Base-by-base conservation (phyloP, 2,113 vertebrate genomes). In the Lethenteron camtschaticum region DNA sequence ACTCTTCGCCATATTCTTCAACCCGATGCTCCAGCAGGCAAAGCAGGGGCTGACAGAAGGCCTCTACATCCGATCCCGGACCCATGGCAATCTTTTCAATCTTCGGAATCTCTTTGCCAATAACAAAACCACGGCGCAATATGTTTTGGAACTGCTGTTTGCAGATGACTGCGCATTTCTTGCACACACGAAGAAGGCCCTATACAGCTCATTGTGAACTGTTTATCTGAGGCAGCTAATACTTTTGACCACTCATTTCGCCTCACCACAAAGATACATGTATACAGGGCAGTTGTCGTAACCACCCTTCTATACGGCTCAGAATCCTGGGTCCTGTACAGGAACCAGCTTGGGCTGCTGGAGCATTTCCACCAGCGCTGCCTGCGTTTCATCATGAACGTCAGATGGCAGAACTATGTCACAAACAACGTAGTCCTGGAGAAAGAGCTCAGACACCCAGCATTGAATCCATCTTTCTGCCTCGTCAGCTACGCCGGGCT, bases 361-460 rank as follows among this genome's bases (percentile, higher is more conserved):
- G 59, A 63, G 59, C 59, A 63, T 18, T 63, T 63, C 16, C 59
- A 63, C 16, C 59, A 63, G 16, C 59, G 59, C 59, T 63, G 59
- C 59, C 59, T 63, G 59, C 59, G 6, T 63, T 63, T 18, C 59
- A 63, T 63, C 59, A 63, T 63, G 59, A 63, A 63, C 16, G 59
- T 41, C 41, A 41, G 41, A 41, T 41, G 41, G 41, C 41, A 41
- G 41, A 41, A 41, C 41, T 41, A 41, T 41, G 41, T 41, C 41
- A 41, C 41, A 41, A 41, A 41, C 41, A 41, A 41, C 41, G 7
- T 41, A 41, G 41, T 41, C 41, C 41, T 41, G 41, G 41, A 41
- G 41, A 41, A 41, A 41, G 41, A 41, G 41, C 6, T 41, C 6
- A 41, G 41, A 41, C 41, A 41, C 41, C 41, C 41, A 41, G 41